Conservation (phyloP, 2,797 vertebrate species). For the Coregonus suidteri region DNA sequence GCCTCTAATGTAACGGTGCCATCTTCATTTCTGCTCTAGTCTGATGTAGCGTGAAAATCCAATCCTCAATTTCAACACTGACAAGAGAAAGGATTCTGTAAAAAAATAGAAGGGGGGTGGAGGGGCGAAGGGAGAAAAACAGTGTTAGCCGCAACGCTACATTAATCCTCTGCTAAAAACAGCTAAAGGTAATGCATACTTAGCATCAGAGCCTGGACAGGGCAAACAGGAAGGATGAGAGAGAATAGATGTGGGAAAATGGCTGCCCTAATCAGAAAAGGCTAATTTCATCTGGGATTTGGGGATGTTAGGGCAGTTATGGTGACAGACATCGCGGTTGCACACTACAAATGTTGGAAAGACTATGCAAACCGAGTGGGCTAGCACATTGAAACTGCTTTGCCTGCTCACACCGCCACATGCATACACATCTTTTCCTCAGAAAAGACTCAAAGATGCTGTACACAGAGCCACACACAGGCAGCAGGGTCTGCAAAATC, state of each 20-base stretch:
- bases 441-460: conserved; percentile 1
- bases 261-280: conserved; percentile 6
- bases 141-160: conserved; percentile 72
- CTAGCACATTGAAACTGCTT: neutral
- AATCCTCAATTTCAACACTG: conserved; percentile 73
- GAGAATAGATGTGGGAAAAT: conserved; percentile 21
- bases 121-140: conserved; percentile 68
- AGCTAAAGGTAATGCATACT: conserved; percentile 68
- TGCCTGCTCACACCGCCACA: neutral
- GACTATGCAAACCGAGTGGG: neutral
- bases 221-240: conserved; percentile 28
- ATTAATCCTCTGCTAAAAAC: conserved; percentile 75
- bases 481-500: conserved; percentile 15
- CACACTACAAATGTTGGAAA: neutral
- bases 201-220: conserved; percentile 60
- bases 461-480: conserved; percentile 1
- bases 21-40: conserved; percentile 72
- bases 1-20: conserved; percentile 68
- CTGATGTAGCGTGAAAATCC: conserved; percentile 72
- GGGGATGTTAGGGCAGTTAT: neutral
- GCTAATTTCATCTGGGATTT: conserved; percentile 3
- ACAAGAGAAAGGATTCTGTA: conserved; percentile 57
- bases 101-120: conserved; percentile 3
- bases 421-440: too few species aligned
- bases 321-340: neutral